These are phyloP conservation scores for Xylota sylvarum DNA, from an alignment of 2,888 invertebrate species.

Conservation along the genomic window DNA sequence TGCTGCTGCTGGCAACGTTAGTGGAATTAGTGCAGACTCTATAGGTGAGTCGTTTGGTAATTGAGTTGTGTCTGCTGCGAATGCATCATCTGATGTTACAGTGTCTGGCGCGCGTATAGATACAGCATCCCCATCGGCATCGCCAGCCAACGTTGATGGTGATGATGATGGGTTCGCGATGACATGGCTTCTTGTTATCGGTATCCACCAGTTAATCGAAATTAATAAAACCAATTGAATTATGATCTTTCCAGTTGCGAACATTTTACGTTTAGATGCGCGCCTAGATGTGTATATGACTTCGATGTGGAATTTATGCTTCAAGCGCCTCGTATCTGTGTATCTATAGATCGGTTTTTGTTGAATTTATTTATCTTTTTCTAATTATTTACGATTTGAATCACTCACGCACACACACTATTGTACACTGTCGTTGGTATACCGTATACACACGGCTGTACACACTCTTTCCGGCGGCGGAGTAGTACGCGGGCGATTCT, in stretches of 20 bases:
- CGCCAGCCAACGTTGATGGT: slow-evolving; percentile 20
- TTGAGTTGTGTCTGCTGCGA: slow-evolving; percentile 66
- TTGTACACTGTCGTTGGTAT: too few relatives aligned
- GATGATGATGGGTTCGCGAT: slow-evolving; percentile 57
- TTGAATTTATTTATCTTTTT: slow-evolving; percentile 24
- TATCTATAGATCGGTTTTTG: slow-evolving; percentile 10
- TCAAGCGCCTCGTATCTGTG: not conserved
- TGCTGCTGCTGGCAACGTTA: slow-evolving; percentile 39
- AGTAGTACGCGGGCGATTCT: slow-evolving; percentile 64
- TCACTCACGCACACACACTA: slow-evolving; percentile 56
- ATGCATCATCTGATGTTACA: slow-evolving; percentile 55
- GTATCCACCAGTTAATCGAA: slow-evolving; percentile 74
- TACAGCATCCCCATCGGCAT: slow-evolving; percentile 24
- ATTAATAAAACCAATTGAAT: slow-evolving; percentile 74
- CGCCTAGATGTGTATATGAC: slow-evolving; percentile 4
- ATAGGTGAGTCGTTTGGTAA: slow-evolving; percentile 71
- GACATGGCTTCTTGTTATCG: slow-evolving; percentile 69
- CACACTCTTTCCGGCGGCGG: slow-evolving; percentile 67
- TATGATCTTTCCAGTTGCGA: slow-evolving; percentile 68
- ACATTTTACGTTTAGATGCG: slow-evolving; percentile 58
- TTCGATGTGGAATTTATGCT: slow-evolving; percentile 24
- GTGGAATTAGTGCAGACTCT: slow-evolving; percentile 62
- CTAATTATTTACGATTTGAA: slow-evolving; percentile 31
- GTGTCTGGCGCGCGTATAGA: slow-evolving; percentile 30
- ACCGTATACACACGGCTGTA: slow-evolving; percentile 10